phyloP scores from a whole-genome alignment of 2,797 vertebrate species.

The Fistularia commersonii region DNA sequence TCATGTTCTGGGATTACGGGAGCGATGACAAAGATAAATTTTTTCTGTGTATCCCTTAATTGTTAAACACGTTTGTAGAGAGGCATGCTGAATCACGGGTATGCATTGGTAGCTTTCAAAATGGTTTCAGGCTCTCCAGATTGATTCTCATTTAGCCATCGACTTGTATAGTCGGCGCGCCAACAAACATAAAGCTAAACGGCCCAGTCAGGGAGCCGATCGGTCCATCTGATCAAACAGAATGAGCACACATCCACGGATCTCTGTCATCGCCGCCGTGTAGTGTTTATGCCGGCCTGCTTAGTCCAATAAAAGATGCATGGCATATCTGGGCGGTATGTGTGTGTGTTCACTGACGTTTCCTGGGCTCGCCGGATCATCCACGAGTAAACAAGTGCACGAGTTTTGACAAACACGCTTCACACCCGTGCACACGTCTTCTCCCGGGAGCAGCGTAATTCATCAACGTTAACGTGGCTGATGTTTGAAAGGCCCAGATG shows the following conservation, averaged over 20 bases:
- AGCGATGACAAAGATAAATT: too few relatives aligned
- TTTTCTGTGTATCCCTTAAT: too few relatives aligned
- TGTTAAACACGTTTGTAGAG: not conserved
- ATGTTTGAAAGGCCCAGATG: slow-evolving; percentile 57
- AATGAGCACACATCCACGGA: slow-evolving; percentile 17
- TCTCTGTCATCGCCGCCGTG: slow-evolving; percentile 15
- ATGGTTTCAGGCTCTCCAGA: too few relatives aligned
- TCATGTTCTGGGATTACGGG: too few relatives aligned
- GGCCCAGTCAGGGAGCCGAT: slow-evolving; percentile 31
- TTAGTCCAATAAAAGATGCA: slow-evolving; percentile 63
- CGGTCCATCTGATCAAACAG: slow-evolving; percentile 41
- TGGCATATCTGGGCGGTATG: slow-evolving; percentile 29
- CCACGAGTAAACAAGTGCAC: slow-evolving; percentile 62
- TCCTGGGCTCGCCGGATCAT: slow-evolving; percentile 54
- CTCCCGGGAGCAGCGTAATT: slow-evolving; percentile 57
- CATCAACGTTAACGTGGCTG: slow-evolving; percentile 58
- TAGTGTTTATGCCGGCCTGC: slow-evolving; percentile 35
- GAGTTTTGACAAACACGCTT: slow-evolving; percentile 65
- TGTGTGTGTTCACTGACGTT: slow-evolving; percentile 42
- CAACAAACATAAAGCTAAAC: slow-evolving; percentile 30
- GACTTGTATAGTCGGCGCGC: not conserved
- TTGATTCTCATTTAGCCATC: not conserved
- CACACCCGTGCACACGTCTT: slow-evolving; percentile 47
- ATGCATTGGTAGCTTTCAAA: too few relatives aligned
- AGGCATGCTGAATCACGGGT: not conserved